These are phyloP conservation scores for Brachyhypopomus gauderio DNA, from an alignment of 2,113 vertebrate genomes.

Conservation along the genomic window DNA sequence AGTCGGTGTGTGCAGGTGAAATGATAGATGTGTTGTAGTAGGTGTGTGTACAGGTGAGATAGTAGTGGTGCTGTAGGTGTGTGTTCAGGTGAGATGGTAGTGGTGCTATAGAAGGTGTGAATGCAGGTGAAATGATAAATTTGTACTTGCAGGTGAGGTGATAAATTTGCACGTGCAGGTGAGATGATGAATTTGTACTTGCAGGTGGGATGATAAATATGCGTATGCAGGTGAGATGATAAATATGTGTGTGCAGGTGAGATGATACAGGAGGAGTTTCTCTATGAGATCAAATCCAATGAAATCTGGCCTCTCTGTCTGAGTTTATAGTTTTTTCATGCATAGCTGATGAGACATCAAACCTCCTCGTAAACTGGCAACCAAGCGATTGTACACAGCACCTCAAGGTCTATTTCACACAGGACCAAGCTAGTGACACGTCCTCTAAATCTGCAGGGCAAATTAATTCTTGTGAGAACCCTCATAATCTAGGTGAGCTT, in stretches of 20 bases:
- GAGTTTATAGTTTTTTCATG: conserved; percentile 35
- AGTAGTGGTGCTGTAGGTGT: too few species aligned
- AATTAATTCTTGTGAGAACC: conserved; percentile 45
- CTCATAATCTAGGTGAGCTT: conserved; percentile 37
- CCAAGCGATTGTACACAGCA: not conserved
- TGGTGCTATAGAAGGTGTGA: too few species aligned
- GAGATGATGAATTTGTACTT: not conserved
- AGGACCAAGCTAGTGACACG: conserved; percentile 9
- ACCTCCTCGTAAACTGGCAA: too few species aligned
- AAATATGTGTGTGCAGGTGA: not conserved
- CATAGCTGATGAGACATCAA: conserved; percentile 39
- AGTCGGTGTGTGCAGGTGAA: too few species aligned
- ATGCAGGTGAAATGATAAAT: too few species aligned
- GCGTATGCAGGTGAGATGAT: too few species aligned
- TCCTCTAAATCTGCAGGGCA: conserved; percentile 14
- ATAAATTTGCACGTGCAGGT: too few species aligned
- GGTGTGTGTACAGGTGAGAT: too few species aligned
- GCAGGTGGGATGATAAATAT: not conserved
- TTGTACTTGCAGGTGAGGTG: too few species aligned
- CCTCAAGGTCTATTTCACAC: conserved; percentile 25
- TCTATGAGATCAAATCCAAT: conserved; percentile 23
- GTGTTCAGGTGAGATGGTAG: too few species aligned
- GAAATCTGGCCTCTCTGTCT: conserved; percentile 35
- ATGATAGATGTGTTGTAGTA: too few species aligned
- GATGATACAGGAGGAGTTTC: conserved; percentile 12